These are phyloP conservation scores for Scaeva pyrastri DNA, from an alignment of 2,888 invertebrate genomes.

Conservation along the genomic window DNA sequence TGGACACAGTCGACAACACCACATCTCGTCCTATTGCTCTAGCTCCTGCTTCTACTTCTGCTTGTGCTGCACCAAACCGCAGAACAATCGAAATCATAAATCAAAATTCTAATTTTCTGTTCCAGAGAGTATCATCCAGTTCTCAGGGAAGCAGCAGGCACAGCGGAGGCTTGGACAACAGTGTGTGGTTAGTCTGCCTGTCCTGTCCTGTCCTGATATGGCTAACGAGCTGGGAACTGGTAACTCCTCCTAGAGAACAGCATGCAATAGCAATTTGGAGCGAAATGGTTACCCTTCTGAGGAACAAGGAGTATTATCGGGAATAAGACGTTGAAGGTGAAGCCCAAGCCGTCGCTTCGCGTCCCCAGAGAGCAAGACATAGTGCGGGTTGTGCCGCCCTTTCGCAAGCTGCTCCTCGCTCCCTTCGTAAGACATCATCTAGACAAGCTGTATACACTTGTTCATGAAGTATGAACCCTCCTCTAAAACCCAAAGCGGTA, in stretches of 20 bases:
- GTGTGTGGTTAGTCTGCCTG: constrained; percentile 41
- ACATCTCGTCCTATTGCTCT: constrained; percentile 1
- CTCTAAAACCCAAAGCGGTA: constrained; percentile 23
- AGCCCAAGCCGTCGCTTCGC: background rate
- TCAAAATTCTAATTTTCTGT: constrained; percentile 72
- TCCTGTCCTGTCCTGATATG: constrained; percentile 59
- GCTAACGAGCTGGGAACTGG: constrained; percentile 67
- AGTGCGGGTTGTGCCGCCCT: background rate
- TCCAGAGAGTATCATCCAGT: constrained; percentile 49
- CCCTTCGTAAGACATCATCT: constrained; percentile 33
- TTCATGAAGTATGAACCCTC: constrained; percentile 47
- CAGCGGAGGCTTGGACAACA: background rate
- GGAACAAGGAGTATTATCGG: constrained; percentile 29
- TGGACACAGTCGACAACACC: constrained; percentile 36
- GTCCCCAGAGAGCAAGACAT: constrained; percentile 45
- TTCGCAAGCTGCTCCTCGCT: background rate
- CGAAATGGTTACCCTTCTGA: constrained; percentile 45
- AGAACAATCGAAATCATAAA: constrained; percentile 70
- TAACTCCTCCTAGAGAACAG: constrained; percentile 51
- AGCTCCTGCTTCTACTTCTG: background rate
- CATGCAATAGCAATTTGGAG: constrained; percentile 62
- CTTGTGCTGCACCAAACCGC: background rate
- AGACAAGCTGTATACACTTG: constrained; percentile 69
- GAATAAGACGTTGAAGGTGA: constrained; percentile 60
- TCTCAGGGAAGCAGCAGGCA: no score